These are phyloP conservation scores for Pachycephus smyrnensis DNA, from an alignment of 2,888 invertebrate genomes.

Conservation along the genomic window DNA sequence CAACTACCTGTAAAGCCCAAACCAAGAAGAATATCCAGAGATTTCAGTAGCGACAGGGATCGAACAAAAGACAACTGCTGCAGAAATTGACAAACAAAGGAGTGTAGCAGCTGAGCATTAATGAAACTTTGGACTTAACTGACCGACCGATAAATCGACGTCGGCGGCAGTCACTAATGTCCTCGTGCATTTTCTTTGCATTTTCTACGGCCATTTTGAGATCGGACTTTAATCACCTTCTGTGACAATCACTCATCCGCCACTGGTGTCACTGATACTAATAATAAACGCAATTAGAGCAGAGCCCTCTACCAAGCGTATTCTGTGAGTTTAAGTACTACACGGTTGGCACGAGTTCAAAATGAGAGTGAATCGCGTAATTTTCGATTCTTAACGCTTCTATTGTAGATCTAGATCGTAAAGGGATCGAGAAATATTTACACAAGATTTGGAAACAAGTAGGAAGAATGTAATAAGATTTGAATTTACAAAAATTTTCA, in stretches of 20 bases:
- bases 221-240: not conserved
- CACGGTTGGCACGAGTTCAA: slow-evolving; percentile 24
- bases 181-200: not conserved
- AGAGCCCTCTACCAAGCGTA: slow-evolving; percentile 7
- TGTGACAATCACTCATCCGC: slow-evolving; percentile 15
- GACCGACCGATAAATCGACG: not conserved
- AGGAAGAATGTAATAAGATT: not conserved
- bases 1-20: not conserved
- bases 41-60: not conserved
- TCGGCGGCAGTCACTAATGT: not conserved
- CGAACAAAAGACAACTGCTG: not conserved
- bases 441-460: not conserved
- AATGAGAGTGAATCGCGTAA: not conserved
- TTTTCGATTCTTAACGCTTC: not conserved
- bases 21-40: not conserved
- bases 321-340: slow-evolving; percentile 20
- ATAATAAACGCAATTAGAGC: slow-evolving; percentile 35
- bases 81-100: not conserved
- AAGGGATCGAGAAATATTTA: not conserved
- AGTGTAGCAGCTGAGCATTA: not conserved
- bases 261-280: slow-evolving; percentile 18
- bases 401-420: not conserved
- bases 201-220: not conserved
- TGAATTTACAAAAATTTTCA: not conserved
- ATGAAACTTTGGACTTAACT: not conserved